These are phyloP conservation scores for Acanthisitta chloris DNA, from an alignment of 2,113 vertebrate genomes.

Conservation along the genomic window DNA sequence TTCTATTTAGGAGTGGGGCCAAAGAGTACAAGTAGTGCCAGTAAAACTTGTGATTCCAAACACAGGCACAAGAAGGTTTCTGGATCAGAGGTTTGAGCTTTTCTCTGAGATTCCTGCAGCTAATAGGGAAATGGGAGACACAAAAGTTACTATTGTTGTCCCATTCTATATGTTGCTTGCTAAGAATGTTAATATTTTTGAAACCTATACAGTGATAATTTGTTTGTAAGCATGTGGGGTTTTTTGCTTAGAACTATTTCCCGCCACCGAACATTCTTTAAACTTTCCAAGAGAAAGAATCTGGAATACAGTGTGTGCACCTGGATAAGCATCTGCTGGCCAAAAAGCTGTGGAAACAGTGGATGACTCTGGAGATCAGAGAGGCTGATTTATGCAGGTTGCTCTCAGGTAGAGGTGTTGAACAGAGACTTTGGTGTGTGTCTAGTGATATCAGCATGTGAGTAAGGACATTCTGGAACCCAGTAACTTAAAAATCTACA, in stretches of 20 bases:
- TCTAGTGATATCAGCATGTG: background rate
- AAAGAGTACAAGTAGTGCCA: background rate
- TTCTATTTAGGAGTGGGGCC: background rate
- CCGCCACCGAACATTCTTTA: background rate
- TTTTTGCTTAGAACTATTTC: background rate
- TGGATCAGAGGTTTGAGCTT: background rate
- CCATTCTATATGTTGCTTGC: background rate
- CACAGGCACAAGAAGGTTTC: background rate
- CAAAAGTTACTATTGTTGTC: background rate
- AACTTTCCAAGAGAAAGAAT: background rate
- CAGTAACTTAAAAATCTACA: background rate
- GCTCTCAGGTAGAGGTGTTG: background rate
- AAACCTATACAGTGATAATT: rapidly evolving
- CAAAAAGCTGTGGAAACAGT: background rate
- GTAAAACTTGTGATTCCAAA: background rate
- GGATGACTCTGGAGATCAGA: background rate
- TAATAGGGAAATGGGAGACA: background rate
- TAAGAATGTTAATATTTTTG: background rate
- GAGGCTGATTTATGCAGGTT: background rate
- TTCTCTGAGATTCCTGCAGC: background rate
- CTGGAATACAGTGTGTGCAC: background rate
- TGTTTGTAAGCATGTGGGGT: rapidly evolving
- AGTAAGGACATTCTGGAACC: background rate
- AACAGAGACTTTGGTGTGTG: background rate
- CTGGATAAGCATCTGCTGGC: background rate